Percentiles rank a stretch among this genome's conserved stretches.
Conservation (phyloP, 2,888 invertebrate genomes). For the Baronia brevicornis region DNA sequence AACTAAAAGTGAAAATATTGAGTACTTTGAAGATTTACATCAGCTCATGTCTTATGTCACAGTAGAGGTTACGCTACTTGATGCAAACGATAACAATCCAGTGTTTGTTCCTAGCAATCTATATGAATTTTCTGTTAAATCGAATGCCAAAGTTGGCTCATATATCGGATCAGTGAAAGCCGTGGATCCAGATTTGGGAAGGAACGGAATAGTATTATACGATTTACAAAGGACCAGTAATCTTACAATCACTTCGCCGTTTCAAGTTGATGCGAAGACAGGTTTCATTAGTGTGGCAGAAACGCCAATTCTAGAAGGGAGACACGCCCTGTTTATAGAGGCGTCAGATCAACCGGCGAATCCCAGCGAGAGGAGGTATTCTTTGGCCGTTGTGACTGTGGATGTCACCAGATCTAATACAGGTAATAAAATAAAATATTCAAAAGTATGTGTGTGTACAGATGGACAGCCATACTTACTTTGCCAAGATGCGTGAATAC, state of each 20-base stretch:
- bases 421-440: slow-evolving; percentile 49
- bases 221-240: slow-evolving; percentile 82
- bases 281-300: slow-evolving; percentile 81
- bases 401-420: slow-evolving; percentile 78
- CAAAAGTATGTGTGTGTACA: too few species aligned
- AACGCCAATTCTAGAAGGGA: slow-evolving; percentile 79
- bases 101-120: slow-evolving; percentile 88
- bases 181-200: slow-evolving; percentile 86
- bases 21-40: slow-evolving; percentile 51
- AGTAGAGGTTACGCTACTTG: slow-evolving; percentile 88
- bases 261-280: slow-evolving; percentile 81
- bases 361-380: slow-evolving; percentile 87
- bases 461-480: too few species aligned
- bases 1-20: slow-evolving; percentile 55
- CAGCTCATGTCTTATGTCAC: slow-evolving; percentile 76
- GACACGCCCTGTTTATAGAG: slow-evolving; percentile 88
- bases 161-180: slow-evolving; percentile 87
- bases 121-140: slow-evolving; percentile 84
- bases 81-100: slow-evolving; percentile 95
- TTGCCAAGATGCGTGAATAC: too few species aligned
- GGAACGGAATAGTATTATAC: slow-evolving; percentile 83
- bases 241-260: slow-evolving; percentile 79
- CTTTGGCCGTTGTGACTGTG: slow-evolving; percentile 89
- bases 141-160: slow-evolving; percentile 81
- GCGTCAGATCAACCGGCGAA: slow-evolving; percentile 89